Evolutionary conservation across 2,888 invertebrate species (phyloP).

Genomic region (Diaphora mendica): DNA sequence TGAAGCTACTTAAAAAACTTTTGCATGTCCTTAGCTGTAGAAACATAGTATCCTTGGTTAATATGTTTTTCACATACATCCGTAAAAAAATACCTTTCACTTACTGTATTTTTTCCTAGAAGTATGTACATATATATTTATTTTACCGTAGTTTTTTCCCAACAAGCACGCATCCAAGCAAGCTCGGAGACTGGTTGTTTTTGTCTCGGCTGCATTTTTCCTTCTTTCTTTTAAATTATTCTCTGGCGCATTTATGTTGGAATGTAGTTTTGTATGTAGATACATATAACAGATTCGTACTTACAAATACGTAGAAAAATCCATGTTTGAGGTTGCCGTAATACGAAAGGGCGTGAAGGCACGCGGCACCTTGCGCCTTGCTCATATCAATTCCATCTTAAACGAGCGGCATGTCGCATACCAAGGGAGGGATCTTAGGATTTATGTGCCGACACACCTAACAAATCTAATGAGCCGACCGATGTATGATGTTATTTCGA

Average conservation of each 20-base stretch:
- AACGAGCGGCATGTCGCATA: conserved; percentile 71
- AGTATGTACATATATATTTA: conserved; percentile 20
- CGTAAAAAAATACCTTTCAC: conserved; percentile 35
- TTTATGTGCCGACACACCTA: conserved; percentile 53
- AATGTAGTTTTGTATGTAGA: conserved; percentile 23
- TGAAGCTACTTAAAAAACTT: conserved; percentile 17
- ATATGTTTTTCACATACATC: conserved; percentile 38
- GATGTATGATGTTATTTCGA: conserved; percentile 39
- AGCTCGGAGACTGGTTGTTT: conserved; percentile 17
- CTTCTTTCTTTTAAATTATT: conserved; percentile 25
- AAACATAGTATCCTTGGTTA: conserved; percentile 32
- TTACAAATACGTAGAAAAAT: conserved; percentile 42
- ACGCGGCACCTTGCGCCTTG: conserved; percentile 68
- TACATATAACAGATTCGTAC: conserved; percentile 23
- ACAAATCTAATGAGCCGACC: conserved; percentile 50
- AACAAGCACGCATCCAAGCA: conserved; percentile 15
- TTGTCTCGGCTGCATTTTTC: conserved; percentile 32
- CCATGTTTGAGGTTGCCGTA: conserved; percentile 51
- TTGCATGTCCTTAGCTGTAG: conserved; percentile 11
- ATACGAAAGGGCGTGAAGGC: conserved; percentile 70
- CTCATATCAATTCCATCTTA: conserved; percentile 75
- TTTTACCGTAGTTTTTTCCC: conserved; percentile 33
- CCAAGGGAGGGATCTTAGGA: conserved; percentile 57
- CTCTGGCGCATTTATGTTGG: conserved; percentile 16
- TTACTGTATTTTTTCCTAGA: conserved; percentile 48